Evolutionary conservation across 2,113 vertebrate genomes (phyloP), one percentile per base, ranked within the genome.

Genomic region (Recurvirostra avosetta): DNA sequence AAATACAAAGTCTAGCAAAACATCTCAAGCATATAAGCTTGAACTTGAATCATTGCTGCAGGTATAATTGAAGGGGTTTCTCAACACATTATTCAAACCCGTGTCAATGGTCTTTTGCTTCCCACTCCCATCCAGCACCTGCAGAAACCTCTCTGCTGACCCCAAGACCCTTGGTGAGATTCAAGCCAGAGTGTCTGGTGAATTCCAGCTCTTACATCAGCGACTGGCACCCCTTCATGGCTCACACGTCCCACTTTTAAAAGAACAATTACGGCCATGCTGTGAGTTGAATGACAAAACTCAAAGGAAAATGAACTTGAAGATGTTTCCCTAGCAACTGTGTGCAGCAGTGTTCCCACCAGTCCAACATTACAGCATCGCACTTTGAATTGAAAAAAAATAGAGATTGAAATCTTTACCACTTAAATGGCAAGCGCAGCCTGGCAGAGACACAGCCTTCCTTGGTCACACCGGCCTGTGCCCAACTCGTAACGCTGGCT

Each of bases 71-170:
- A 61, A 84, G 65, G 74, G 47, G 56, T 65, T 81, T 85, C 79
- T 96, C 68, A 58, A 89, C 78, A 96, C 80, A 68, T 90, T 96
- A 97, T 96, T 96, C 96, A 97, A 94, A 96, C 92, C 84, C 58
- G 12, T n/a, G 78, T 34, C 50, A 93, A 88, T 92, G 83, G 76
- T 94, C 62, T 74, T 97, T 96, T 90, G 65, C 91, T 94, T 97
- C 88, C 96, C 83, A 95, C 41, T 56, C 18, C 15, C 15, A 32
- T 85, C 47, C 52, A 94, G 95, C 94, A 95, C 91, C 96, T 97
- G 95, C 89, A 93, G 95, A 97, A 97, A 97, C 67, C 72, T 76
- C 87, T 86, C 89, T 89, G 91, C 96, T 96, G 96, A 92, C 91
- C 93, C 68, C 71, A 53, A 96, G 89, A 92, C 85, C 86, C 55